Evolutionary conservation across 2,113 vertebrate species (phyloP).

Genomic region (Eonycteris spelaea): DNA sequence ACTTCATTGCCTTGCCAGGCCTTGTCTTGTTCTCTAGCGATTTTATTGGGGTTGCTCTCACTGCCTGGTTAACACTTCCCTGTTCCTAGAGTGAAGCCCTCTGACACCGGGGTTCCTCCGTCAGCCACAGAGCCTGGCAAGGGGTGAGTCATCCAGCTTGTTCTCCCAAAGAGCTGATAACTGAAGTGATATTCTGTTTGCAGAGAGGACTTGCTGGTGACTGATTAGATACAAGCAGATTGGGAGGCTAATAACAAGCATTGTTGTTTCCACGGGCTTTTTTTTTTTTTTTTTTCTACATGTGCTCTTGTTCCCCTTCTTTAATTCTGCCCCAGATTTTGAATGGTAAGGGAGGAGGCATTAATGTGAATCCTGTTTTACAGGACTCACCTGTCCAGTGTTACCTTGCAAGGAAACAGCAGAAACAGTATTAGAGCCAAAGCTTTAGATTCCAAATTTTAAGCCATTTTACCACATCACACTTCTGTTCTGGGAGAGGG

Average conservation of each 20-base stretch:
- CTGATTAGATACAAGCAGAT: neutral
- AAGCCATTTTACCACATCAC: neutral
- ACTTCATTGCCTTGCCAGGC: too few species aligned
- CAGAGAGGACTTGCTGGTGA: neutral
- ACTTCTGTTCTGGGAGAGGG: neutral
- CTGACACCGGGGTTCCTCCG: neutral
- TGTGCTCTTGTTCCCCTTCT: neutral
- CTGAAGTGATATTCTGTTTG: too few species aligned
- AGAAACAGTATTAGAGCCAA: neutral
- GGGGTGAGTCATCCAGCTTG: fast-evolving
- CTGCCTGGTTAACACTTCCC: neutral
- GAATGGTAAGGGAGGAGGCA: neutral
- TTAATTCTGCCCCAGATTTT: neutral
- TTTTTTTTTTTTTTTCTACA: neutral
- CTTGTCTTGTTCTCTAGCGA: neutral
- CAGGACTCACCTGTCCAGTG: neutral
- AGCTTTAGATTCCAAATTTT: neutral
- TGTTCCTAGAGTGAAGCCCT: neutral
- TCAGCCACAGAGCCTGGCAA: neutral
- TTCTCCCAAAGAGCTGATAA: neutral
- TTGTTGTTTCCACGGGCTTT: neutral
- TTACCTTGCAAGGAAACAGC: neutral
- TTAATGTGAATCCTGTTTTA: neutral
- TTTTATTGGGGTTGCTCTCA: neutral
- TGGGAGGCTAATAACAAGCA: neutral